These are phyloP conservation scores for Perizoma affinitatum DNA, from an alignment of 2,888 invertebrate species.

Conservation along the genomic window DNA sequence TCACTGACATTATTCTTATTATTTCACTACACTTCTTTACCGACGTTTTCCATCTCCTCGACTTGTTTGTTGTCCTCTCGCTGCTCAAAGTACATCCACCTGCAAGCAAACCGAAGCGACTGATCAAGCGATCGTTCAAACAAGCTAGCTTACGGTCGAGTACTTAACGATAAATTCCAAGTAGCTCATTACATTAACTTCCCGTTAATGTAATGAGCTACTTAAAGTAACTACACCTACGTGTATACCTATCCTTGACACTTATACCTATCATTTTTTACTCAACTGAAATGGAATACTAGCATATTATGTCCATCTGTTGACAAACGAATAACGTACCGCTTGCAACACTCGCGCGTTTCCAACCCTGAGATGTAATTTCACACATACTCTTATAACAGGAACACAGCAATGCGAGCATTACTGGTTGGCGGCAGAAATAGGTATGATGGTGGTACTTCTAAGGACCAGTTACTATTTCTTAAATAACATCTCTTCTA, in stretches of 20 bases:
- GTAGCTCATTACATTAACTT: too few relatives aligned
- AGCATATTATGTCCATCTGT: neutral
- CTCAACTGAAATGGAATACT: too few relatives aligned
- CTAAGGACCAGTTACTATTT: too few relatives aligned
- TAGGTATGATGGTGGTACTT: too few relatives aligned
- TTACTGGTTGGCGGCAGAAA: too few relatives aligned
- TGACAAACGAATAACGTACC: constrained; percentile 2
- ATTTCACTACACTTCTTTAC: constrained; percentile 51
- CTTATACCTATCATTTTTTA: constrained; percentile 11
- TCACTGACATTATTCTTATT: constrained; percentile 51
- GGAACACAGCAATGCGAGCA: too few relatives aligned
- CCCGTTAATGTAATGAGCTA: constrained; percentile 15
- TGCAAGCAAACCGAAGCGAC: constrained; percentile 55
- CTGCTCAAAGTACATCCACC: constrained; percentile 89
- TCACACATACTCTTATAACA: too few relatives aligned
- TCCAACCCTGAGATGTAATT: too few relatives aligned
- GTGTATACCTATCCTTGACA: constrained; percentile 12
- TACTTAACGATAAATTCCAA: constrained; percentile 10
- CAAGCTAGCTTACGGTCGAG: constrained; percentile 21
- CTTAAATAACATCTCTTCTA: too few relatives aligned
- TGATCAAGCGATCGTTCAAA: constrained; percentile 12
- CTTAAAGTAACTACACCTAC: constrained; percentile 6
- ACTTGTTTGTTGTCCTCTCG: constrained; percentile 45
- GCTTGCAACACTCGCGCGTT: too few relatives aligned
- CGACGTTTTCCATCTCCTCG: constrained; percentile 52